Evolutionary conservation across 2,113 vertebrate species (phyloP), one percentile per base, ranked within the genome.

Genomic region (Oenanthe oenanthe): DNA sequence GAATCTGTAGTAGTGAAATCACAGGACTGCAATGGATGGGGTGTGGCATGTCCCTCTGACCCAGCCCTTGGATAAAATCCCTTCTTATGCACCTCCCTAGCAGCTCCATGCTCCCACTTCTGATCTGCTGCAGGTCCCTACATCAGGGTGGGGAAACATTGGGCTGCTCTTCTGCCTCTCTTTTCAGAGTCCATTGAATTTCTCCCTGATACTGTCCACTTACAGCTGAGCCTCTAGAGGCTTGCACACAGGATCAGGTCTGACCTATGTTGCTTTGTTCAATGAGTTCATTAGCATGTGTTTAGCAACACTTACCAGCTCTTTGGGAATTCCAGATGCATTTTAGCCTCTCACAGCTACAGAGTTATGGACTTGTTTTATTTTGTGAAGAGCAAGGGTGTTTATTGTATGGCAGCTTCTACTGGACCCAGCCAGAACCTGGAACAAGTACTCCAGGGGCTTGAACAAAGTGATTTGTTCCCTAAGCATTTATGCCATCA

Each of bases 81-180:
- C 26, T 71, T 84, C n/a, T 53, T 40, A 3, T 2, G 1, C 22
- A 47, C 17, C 43, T 82, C 11, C 12, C 16, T 56, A 31, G 4
- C 12, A 89, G 20, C 40, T 74, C 32, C 18, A 1, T 58, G 22
- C 22, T 81, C 12, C 67, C 20, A 25, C 6, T 7, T 43, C 32
- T 40, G 56, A 65, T 28, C 43, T 6, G 2, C 13, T 63, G 47
- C 31, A 67, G 13, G 18, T 67, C 28, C 32, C 26, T 47, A 1
- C 0, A 1, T 4, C 2, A 2, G 34, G 2, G 0, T 25, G 28
- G 17, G 24, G 24, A 63, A 80, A 48, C 15, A 31, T 4, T 36
- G 22, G 14, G 17, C 14, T 34, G 12, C 31, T 90, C 29, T 89
- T 90, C 29, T 89, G 29, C 22, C 13, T 43, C 14, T 6, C 17